Conservation (phyloP, 2,797 vertebrate species). For the Hyperoplus lanceolatus region DNA sequence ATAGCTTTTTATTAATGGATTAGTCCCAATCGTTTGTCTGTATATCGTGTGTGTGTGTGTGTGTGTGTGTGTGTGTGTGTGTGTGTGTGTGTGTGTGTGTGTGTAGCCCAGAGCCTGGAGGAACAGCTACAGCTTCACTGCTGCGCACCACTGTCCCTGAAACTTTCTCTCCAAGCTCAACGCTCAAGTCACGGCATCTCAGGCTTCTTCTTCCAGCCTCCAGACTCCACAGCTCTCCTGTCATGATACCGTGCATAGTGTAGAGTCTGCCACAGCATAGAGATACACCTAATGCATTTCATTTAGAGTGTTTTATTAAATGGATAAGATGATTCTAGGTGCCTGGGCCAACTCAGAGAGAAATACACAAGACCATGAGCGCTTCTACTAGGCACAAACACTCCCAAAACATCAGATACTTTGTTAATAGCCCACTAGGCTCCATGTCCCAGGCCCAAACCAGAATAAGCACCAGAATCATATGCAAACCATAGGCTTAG, state of each 20-base stretch:
- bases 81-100: slow-evolving; percentile 40
- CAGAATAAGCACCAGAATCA: too few relatives aligned
- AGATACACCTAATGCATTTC: not conserved
- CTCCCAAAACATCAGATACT: not conserved
- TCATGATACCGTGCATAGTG: slow-evolving; percentile 39
- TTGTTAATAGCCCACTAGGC: too few relatives aligned
- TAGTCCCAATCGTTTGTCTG: slow-evolving; percentile 29
- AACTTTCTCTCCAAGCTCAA: slow-evolving; percentile 48
- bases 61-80: slow-evolving; percentile 19
- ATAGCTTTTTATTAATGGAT: slow-evolving; percentile 49
- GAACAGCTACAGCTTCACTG: slow-evolving; percentile 67
- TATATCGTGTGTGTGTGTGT: slow-evolving; percentile 26
- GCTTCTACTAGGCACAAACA: not conserved
- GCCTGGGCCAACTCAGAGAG: not conserved
- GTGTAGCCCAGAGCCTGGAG: slow-evolving; percentile 44
- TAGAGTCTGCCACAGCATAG: slow-evolving; percentile 8
- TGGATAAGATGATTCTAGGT: not conserved
- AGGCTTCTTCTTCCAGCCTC: slow-evolving; percentile 52
- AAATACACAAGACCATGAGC: not conserved
- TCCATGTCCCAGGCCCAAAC: too few relatives aligned
- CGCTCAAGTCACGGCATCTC: slow-evolving; percentile 58
- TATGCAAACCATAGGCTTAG: too few relatives aligned
- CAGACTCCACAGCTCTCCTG: slow-evolving; percentile 21
- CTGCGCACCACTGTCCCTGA: slow-evolving; percentile 74
- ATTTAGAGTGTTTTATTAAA: not conserved